These are phyloP conservation scores for Drosophila macrospina DNA, from an alignment of 2,888 invertebrate species.

Conservation along the genomic window DNA sequence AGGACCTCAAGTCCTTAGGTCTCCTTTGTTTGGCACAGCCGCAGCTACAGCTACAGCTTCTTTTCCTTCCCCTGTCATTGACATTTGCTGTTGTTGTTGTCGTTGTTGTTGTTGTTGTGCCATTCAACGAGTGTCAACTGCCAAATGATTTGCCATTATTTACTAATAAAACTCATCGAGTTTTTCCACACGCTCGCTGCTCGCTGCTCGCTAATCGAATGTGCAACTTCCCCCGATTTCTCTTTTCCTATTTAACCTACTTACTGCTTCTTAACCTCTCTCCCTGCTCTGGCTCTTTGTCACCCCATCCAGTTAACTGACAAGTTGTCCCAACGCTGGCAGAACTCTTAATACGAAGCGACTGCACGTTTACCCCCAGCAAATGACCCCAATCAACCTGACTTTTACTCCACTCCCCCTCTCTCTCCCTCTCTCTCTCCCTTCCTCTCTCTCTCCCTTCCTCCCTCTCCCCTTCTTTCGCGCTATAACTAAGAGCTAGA, in stretches of 20 bases:
- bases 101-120: background rate
- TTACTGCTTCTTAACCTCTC: background rate
- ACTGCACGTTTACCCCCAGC: conserved; percentile 72
- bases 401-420: conserved; percentile 3
- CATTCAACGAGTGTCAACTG: conserved; percentile 81
- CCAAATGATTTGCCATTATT: conserved; percentile 85
- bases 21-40: conserved; percentile 26
- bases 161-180: conserved; percentile 84
- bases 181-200: conserved; percentile 54
- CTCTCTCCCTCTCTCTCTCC: background rate
- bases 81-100: too few relatives aligned
- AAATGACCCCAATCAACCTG: conserved; percentile 84
- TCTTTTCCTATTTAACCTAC: too few relatives aligned
- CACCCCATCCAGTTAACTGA: conserved; percentile 19
- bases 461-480: background rate
- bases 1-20: conserved; percentile 28
- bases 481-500: background rate
- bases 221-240: conserved; percentile 17
- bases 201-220: conserved; percentile 78
- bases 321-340: conserved; percentile 45
- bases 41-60: background rate
- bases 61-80: too few relatives aligned
- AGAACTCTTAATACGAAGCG: conserved; percentile 72
- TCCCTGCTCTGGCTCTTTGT: background rate
- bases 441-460: background rate